A percentile compares a stretch with the other conserved stretches of the same genome.
phyloP scores from a whole-genome alignment of 1,140 invertebrate species.

The Palaemon carinicauda region DNA sequence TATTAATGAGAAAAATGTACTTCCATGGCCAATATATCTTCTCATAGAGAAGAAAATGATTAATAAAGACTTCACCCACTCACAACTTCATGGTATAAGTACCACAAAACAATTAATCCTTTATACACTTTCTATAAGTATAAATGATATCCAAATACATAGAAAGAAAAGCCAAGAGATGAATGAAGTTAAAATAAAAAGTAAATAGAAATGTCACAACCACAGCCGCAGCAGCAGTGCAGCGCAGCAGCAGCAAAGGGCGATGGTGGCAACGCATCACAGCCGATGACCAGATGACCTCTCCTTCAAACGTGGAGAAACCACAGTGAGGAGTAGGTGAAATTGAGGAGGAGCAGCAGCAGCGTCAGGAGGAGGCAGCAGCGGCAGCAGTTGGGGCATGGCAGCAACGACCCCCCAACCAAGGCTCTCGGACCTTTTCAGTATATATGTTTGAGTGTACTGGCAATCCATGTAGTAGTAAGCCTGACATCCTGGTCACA shows the following conservation, averaged over 20 bases:
- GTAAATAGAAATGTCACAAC: conserved; percentile 45
- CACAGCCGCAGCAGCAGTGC: conserved; percentile 38
- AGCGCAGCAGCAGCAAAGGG: conserved; percentile 4
- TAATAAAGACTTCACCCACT: conserved; percentile 30
- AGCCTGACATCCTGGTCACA: conserved; percentile 26
- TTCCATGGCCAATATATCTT: conserved; percentile 40
- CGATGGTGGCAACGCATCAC: conserved; percentile 43
- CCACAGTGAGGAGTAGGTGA: background rate
- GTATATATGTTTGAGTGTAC: conserved; percentile 11
- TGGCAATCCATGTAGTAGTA: conserved; percentile 25
- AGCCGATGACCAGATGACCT: conserved; percentile 55
- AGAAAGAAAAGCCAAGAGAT: too few relatives aligned
- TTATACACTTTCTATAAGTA: conserved; percentile 41
- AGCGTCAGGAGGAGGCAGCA: conserved; percentile 2
- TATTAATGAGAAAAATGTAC: conserved; percentile 8
- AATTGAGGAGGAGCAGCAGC: background rate
- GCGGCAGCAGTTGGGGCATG: conserved; percentile 3
- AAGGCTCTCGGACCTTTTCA: conserved; percentile 29
- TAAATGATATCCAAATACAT: conserved; percentile 32
- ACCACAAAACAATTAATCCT: conserved; percentile 44
- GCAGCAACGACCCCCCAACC: background rate
- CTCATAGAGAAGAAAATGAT: conserved; percentile 44
- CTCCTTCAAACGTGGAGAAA: background rate
- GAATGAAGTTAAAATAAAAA: conserved; percentile 10
- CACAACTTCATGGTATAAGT: conserved; percentile 53